Evolutionary conservation across 2,113 vertebrate species (phyloP).

Genomic region (Labrus mixtus): DNA sequence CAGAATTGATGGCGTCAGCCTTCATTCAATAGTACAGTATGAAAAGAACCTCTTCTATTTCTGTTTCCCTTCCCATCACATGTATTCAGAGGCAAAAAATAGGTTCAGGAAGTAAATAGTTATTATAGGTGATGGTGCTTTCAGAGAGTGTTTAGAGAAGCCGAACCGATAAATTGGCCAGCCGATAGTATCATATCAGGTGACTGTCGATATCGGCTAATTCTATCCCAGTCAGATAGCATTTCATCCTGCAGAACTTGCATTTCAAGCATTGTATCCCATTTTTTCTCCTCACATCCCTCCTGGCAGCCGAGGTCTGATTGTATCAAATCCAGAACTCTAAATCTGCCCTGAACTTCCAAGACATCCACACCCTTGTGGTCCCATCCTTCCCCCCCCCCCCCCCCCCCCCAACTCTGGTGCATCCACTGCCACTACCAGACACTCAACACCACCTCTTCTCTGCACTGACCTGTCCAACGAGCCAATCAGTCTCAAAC

Average conservation of each 20-base stretch:
- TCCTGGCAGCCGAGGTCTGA: slow-evolving; percentile 12
- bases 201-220: no score
- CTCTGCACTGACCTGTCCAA: slow-evolving; percentile 37
- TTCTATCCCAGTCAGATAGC: no score
- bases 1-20: not conserved
- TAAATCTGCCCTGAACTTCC: slow-evolving; percentile 21
- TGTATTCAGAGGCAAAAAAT: no score
- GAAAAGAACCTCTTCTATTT: no score
- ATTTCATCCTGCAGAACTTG: not conserved
- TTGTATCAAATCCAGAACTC: slow-evolving; percentile 39
- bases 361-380: slow-evolving; percentile 12
- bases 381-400: not conserved
- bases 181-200: no score
- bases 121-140: no score
- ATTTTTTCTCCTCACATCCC: slow-evolving; percentile 3
- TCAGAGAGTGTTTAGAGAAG: no score
- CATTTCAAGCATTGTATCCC: not conserved
- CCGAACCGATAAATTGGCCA: no score
- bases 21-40: no score
- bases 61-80: no score
- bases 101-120: no score
- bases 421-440: slow-evolving; percentile 23
- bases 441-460: slow-evolving; percentile 29
- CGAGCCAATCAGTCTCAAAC: slow-evolving; percentile 31
- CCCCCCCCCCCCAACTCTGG: not conserved